Base-by-base conservation (phyloP, 2,888 invertebrate species). In the Cheilosia vernalis region DNA sequence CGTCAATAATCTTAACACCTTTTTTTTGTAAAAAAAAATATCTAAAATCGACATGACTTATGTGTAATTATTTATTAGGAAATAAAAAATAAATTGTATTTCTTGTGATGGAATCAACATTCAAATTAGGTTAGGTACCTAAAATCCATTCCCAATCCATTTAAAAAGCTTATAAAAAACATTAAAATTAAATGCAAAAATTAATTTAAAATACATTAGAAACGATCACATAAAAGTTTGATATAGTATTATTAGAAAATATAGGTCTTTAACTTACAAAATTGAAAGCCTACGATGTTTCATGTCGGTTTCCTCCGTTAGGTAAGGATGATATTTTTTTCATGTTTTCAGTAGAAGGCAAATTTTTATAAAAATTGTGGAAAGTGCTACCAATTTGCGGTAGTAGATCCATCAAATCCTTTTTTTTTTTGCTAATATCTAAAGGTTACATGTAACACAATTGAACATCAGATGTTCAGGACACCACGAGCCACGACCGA, bases 271-370 rank as follows among this genome's bases (percentile, higher is more conserved):
- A n/a, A 44, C 1, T 60, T 27, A 24, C 19, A 60, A 10, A 44
- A 27, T 9, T 42, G 24, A 42, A 24, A 60, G 42, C 24, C n/a
- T 60, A 42, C 37, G 9, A 27, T 40, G 24, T 55, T 55, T 73
- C 63, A 37, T 15, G 13, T 63, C 47, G 15, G 21, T 44, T 64
- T 24, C 21, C 17, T 74, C 40, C 15, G 64, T 64, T 13, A 64
- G 21, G 19, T 74, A 56, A 33, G 74, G 64, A 21, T 56, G 63
- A 58, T 27, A 74, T n/a, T n/a, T n/a, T n/a, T n/a, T n/a, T n/a
- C n/a, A 49, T 63, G 49, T 64, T 61, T 10, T 64, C 42, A 21
- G 37, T 40, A 44, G 15, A 44, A 7, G 24, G 47, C 17, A 42
- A 30, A 15, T 60, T n/a, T n/a, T n/a, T n/a, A n/a, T n/a, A n/a